Percentiles rank a stretch among this genome's conserved stretches.
phyloP scores from a whole-genome alignment of 2,888 invertebrate species.

The Tetragonula carbonaria region DNA sequence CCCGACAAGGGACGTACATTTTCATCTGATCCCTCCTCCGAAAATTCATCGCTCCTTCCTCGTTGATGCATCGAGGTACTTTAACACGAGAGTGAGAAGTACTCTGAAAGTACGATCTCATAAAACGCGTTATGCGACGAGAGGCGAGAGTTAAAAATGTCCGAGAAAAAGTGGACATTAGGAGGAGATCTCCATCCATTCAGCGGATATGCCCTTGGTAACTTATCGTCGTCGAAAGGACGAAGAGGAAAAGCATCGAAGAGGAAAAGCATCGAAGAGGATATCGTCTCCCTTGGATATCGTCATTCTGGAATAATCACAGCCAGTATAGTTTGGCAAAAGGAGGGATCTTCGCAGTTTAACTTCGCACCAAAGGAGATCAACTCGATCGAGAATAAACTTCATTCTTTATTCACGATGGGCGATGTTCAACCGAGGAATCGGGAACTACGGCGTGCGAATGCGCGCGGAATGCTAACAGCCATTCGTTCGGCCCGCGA shows the following conservation, averaged over 20 bases:
- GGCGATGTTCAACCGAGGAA: constrained; percentile 19
- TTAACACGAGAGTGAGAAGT: constrained; percentile 5
- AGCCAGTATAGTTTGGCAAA: neutral
- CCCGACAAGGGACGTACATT: neutral
- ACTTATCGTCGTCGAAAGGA: neutral
- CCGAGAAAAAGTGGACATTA: neutral
- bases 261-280: neutral
- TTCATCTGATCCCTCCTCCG: neutral
- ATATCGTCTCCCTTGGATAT: neutral
- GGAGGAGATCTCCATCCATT: neutral
- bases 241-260: neutral
- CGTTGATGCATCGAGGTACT: no score
- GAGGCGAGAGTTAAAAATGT: constrained; percentile 21
- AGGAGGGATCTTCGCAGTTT: constrained; percentile 20
- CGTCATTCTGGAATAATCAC: constrained; percentile 13
- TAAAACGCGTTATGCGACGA: constrained; percentile 3
- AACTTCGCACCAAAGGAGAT: neutral
- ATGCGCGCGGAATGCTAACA: constrained; percentile 41
- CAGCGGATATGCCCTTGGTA: neutral
- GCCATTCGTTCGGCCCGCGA: constrained; percentile 35
- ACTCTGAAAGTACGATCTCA: constrained; percentile 29
- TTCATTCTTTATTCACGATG: constrained; percentile 1
- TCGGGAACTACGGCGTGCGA: constrained; percentile 30
- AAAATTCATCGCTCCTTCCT: constrained; percentile 7
- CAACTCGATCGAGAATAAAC: constrained; percentile 39